Conservation (phyloP, 1,140 invertebrate species). For the Pogonognathellus flavescens region DNA sequence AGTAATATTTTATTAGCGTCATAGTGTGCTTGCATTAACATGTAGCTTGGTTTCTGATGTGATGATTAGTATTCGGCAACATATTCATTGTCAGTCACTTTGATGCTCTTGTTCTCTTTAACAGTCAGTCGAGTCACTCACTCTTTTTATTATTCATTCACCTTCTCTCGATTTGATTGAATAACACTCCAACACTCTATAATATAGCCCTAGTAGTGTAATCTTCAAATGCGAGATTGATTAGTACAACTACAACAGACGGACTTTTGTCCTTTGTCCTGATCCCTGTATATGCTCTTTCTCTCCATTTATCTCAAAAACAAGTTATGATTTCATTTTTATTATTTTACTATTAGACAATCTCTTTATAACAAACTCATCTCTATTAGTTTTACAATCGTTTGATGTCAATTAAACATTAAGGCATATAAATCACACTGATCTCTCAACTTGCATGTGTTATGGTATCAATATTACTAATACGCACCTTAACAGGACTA, state of each 20-base stretch:
- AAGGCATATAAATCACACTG: no score
- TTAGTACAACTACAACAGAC: not conserved
- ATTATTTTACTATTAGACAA: not conserved
- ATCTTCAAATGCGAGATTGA: slow-evolving; percentile 38
- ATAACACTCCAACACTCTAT: slow-evolving; percentile 13
- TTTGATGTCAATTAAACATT: no score
- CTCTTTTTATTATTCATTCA: slow-evolving; percentile 33
- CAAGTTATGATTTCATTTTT: not conserved
- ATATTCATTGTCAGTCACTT: slow-evolving; percentile 47
- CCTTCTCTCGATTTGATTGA: slow-evolving; percentile 7
- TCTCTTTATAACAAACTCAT: not conserved
- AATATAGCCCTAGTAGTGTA: not conserved
- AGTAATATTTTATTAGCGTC: not conserved
- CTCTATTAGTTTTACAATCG: not conserved
- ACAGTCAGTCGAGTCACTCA: not conserved
- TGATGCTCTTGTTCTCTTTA: not conserved
- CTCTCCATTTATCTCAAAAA: not conserved
- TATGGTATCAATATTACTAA: no score
- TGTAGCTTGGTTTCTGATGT: slow-evolving; percentile 25
- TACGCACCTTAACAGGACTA: no score
- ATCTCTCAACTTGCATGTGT: no score
- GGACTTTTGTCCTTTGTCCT: not conserved
- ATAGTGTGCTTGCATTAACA: not conserved
- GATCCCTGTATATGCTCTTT: not conserved
- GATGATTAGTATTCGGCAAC: slow-evolving; percentile 48